Base-by-base conservation (phyloP, 2,113 vertebrate species). In the Serilophus lunatus region DNA sequence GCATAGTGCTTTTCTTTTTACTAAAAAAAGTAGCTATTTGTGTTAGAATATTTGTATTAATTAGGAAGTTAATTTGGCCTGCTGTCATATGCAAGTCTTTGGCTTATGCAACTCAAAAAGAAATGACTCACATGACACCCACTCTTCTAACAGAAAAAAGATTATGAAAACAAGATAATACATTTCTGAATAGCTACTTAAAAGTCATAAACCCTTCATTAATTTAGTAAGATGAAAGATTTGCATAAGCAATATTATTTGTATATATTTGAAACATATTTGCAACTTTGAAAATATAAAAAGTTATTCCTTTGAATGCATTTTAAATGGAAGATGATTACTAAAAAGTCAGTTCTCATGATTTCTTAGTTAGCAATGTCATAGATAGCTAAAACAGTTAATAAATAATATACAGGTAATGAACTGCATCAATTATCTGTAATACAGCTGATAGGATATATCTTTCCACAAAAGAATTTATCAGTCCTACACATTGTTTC, bases 61-160 rank as follows among this genome's bases (percentile, higher is more conserved):
- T 76, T 74, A 33, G 10, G n/a, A 85, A 90, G 57, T 82, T 72
- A 88, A 74, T 94, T 90, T 88, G 54, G 4, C 69, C 3, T 5
- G 49, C 75, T 91, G 53, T 68, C 57, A 45, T 65, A 79, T 33
- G 47, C 47, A 89, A 95, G n/a, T 4, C 51, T 87, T 87, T 76
- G 54, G 70, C 59, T 96, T 94, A 82, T 42, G 68, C 65, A 91
- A 53, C 45, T 85, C 28, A 88, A 51, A 82, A 85, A 85, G 53
- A 82, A 90, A 88, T 96, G 57, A 93, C 71, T 96, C 92, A 95
- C 25, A 91, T 71, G 90, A 85, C 90, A 90, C 95, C 85, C 79
- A 95, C 90, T 77, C 89, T 90, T 90, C 35, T 53, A 90, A 77
- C 49, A 91, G 59, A 83, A 84, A 78, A 89, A 91, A 85, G 70